These are phyloP conservation scores for Saxidomus purpurata DNA, from an alignment of 1,140 invertebrate species.

Conservation along the genomic window DNA sequence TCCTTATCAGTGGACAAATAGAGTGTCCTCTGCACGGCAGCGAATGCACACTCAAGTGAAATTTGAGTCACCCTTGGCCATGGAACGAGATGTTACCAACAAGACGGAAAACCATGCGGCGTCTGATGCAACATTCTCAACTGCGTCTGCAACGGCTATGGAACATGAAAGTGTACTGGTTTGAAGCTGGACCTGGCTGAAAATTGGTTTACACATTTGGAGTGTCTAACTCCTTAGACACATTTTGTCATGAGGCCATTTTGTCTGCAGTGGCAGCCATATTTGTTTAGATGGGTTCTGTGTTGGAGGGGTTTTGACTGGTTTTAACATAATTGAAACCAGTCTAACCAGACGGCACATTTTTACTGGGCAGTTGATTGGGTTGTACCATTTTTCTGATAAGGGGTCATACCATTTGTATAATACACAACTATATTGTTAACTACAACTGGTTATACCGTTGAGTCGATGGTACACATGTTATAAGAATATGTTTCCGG, in stretches of 20 bases:
- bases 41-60: neutral
- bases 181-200: slow-evolving; percentile 40
- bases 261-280: slow-evolving; percentile 27
- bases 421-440: neutral
- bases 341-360: slow-evolving; percentile 7
- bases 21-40: slow-evolving; percentile 9
- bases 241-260: slow-evolving; percentile 38
- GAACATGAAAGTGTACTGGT: slow-evolving; percentile 63
- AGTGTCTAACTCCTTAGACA: slow-evolving; percentile 67
- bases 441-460: slow-evolving; percentile 6
- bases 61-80: slow-evolving; percentile 43
- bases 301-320: slow-evolving; percentile 44
- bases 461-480: neutral
- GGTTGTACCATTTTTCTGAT: slow-evolving; percentile 42
- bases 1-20: slow-evolving; percentile 59
- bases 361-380: slow-evolving; percentile 53
- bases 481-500: neutral
- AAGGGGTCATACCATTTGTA: neutral
- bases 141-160: slow-evolving; percentile 30
- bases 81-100: slow-evolving; percentile 26
- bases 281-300: slow-evolving; percentile 34
- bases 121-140: slow-evolving; percentile 15
- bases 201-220: slow-evolving; percentile 41
- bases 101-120: slow-evolving; percentile 22
- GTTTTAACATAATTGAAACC: neutral